Evolutionary conservation across 2,888 invertebrate genomes (phyloP).

Genomic region (Agonopterix alstromeriana): DNA sequence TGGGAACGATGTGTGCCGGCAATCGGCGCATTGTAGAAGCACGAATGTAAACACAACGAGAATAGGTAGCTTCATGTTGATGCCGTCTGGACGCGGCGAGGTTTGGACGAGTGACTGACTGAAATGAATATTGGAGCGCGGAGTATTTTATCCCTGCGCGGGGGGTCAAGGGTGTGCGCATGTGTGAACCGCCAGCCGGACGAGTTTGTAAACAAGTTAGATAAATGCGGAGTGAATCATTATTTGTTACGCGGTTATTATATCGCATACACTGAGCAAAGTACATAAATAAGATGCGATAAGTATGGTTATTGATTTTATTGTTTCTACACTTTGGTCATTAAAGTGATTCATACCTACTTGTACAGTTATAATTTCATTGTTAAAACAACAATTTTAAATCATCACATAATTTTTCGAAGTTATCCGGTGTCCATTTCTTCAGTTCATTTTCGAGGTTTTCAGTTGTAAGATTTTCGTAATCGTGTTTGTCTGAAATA

Average conservation of each 20-base stretch:
- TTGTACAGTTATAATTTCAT: too few relatives aligned
- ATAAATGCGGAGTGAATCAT: background rate
- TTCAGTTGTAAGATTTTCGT: constrained; percentile 25
- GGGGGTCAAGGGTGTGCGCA: constrained; percentile 42
- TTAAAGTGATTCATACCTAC: too few relatives aligned
- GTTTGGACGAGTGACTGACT: constrained; percentile 29
- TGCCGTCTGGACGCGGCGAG: constrained; percentile 13
- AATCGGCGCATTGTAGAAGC: constrained; percentile 34
- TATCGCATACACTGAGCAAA: too few relatives aligned
- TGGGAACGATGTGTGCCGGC: constrained; percentile 43
- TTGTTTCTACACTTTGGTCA: too few relatives aligned
- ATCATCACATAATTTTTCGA: constrained; percentile 40
- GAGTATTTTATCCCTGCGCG: constrained; percentile 34
- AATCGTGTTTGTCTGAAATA: constrained; percentile 40
- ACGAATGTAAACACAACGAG: constrained; percentile 35
- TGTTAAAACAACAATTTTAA: constrained; percentile 31
- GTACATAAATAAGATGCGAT: too few relatives aligned
- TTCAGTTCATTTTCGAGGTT: constrained; percentile 42
- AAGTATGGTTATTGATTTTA: too few relatives aligned
- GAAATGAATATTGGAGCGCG: constrained; percentile 24
- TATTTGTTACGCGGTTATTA: too few relatives aligned
- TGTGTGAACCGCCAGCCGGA: constrained; percentile 22
- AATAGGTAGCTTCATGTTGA: constrained; percentile 40
- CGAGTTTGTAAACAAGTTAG: constrained; percentile 11
- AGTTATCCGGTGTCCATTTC: constrained; percentile 49